phyloP scores from a whole-genome alignment of 2,888 invertebrate genomes.

The Agriopis marginaria region DNA sequence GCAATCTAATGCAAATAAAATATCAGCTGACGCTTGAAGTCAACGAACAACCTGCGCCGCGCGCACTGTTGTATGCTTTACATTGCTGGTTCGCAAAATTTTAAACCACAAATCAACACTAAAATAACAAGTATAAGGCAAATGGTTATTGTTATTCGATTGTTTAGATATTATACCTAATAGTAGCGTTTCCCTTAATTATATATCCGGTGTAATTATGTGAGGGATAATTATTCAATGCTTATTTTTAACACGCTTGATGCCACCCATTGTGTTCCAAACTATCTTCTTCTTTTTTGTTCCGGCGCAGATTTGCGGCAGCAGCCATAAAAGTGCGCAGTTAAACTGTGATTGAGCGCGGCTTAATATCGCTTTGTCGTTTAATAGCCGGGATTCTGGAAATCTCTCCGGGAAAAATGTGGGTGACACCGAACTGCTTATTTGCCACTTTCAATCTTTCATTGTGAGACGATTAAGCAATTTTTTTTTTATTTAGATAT shows the following conservation, averaged over 20 bases:
- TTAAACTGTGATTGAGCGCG: constrained; percentile 43
- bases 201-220: no score
- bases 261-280: neutral
- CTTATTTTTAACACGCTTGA: neutral
- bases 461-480: constrained; percentile 4
- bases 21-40: no score
- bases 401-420: constrained; percentile 20
- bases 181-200: no score
- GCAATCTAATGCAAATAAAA: no score
- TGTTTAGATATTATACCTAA: no score
- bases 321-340: constrained; percentile 42
- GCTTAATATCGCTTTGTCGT: constrained; percentile 43
- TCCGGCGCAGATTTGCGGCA: constrained; percentile 37
- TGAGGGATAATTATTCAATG: neutral
- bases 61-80: no score
- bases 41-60: no score
- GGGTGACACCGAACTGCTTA: constrained; percentile 13
- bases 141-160: no score
- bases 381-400: constrained; percentile 32
- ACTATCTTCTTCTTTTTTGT: constrained; percentile 1
- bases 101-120: no score
- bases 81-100: no score
- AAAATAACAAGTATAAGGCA: no score
- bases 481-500: neutral
- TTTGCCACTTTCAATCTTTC: constrained; percentile 12